Conservation (phyloP, 2,797 vertebrate genomes). For the Peromyscus eremicus region DNA sequence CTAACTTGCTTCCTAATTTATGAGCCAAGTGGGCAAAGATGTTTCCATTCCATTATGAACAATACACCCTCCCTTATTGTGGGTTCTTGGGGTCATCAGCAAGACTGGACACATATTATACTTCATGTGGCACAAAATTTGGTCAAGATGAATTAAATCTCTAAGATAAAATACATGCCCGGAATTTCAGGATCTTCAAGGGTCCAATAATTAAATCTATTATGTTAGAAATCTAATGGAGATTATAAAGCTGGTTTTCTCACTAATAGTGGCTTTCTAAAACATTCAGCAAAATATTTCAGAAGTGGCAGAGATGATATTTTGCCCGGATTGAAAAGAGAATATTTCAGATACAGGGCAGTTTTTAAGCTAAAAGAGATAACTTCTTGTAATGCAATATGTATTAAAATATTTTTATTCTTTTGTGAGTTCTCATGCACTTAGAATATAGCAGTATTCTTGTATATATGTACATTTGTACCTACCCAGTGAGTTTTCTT, state of each 20-base stretch:
- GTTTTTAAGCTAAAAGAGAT: constrained; percentile 75
- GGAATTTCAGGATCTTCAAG: constrained; percentile 56
- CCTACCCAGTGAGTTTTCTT: not conserved
- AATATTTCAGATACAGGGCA: constrained; percentile 43
- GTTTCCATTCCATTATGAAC: constrained; percentile 68
- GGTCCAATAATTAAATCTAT: constrained; percentile 72
- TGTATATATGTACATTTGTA: not conserved
- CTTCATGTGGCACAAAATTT: constrained; percentile 2
- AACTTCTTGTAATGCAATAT: constrained; percentile 39
- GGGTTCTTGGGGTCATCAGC: constrained; percentile 11
- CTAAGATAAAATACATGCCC: constrained; percentile 27
- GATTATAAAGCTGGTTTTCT: constrained; percentile 71
- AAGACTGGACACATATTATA: constrained; percentile 44
- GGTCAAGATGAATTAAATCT: constrained; percentile 68
- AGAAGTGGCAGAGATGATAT: constrained; percentile 72
- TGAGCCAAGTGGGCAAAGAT: constrained; percentile 60
- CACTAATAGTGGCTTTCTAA: constrained; percentile 72
- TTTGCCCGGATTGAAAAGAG: constrained; percentile 75
- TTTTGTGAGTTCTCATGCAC: constrained; percentile 55
- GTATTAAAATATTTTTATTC: constrained; percentile 33
- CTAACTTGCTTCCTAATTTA: constrained; percentile 68
- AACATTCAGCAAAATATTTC: constrained; percentile 82
- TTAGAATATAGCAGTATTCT: not conserved
- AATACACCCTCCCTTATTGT: constrained; percentile 51
- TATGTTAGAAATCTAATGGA: constrained; percentile 69